These are phyloP conservation scores for Rissa tridactyla DNA, from an alignment of 2,113 vertebrate genomes.

Conservation along the genomic window DNA sequence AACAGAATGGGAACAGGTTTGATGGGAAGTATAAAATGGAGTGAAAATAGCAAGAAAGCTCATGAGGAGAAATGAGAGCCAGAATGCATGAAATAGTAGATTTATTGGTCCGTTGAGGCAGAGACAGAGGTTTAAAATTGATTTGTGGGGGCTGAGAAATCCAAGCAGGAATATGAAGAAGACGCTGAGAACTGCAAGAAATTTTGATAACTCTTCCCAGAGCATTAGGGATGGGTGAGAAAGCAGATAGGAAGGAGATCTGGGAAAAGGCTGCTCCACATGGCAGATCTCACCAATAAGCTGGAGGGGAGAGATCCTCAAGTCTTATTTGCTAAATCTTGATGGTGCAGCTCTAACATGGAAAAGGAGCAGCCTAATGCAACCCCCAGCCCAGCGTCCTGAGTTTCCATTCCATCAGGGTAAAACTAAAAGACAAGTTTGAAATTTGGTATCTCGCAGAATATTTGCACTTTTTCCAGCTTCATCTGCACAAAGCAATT, in stretches of 20 bases:
- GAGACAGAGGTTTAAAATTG: not conserved
- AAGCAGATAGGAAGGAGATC: not conserved
- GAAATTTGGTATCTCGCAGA: not conserved
- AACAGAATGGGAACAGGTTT: not conserved
- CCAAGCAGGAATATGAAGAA: not conserved
- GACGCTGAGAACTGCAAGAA: not conserved
- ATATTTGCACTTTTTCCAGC: not conserved
- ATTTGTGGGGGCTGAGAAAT: not conserved
- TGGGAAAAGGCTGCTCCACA: not conserved
- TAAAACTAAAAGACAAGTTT: not conserved
- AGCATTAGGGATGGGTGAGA: not conserved
- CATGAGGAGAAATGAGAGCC: not conserved
- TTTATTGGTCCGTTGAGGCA: not conserved
- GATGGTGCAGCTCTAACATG: not conserved
- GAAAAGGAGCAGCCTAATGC: not conserved
- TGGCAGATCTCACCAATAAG: not conserved
- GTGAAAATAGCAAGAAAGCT: constrained; percentile 10
- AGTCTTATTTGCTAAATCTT: not conserved
- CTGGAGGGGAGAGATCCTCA: not conserved
- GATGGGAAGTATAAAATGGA: not conserved
- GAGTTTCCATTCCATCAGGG: not conserved
- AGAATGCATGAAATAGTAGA: not conserved
- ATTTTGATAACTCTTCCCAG: not conserved
- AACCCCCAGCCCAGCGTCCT: not conserved
- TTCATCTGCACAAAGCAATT: not conserved